phyloP scores from a whole-genome alignment of 1,140 invertebrate species.

The Drosophila suzukii region DNA sequence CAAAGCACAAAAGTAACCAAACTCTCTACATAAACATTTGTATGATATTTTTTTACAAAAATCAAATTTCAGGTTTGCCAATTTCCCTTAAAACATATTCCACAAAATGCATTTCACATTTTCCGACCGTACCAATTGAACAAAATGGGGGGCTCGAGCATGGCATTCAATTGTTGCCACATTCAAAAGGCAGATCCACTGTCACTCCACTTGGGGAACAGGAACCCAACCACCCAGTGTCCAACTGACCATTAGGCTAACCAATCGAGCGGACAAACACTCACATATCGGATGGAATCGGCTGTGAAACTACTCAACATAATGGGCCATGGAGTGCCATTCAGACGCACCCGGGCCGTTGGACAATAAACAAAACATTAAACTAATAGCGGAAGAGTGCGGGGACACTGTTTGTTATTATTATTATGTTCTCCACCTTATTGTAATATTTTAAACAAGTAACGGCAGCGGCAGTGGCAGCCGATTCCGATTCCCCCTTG shows the following conservation, averaged over 20 bases:
- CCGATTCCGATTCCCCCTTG: neutral
- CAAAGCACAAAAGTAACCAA: no score
- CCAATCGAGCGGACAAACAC: conserved; percentile 61
- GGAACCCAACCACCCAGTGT: conserved; percentile 17
- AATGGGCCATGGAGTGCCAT: conserved; percentile 76
- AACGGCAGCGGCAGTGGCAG: conserved; percentile 32
- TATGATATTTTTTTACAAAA: neutral
- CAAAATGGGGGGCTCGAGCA: conserved; percentile 41
- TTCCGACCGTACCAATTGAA: conserved; percentile 67
- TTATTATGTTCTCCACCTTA: conserved; percentile 35
- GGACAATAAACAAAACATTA: conserved; percentile 82
- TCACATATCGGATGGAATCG: conserved; percentile 37
- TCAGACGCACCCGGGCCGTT: conserved; percentile 66
- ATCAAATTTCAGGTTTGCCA: conserved; percentile 17
- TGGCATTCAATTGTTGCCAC: conserved; percentile 59
- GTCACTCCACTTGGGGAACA: conserved; percentile 7
- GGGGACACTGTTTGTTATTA: conserved; percentile 30
- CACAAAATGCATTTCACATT: conserved; percentile 64
- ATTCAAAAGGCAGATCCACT: conserved; percentile 12
- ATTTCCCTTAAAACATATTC: conserved; percentile 18
- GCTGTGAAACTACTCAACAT: conserved; percentile 78
- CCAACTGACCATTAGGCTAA: conserved; percentile 57
- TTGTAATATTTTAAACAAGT: conserved; percentile 80
- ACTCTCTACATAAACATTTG: no score
- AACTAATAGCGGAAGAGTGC: conserved; percentile 71